Conservation (phyloP, 2,113 vertebrate species). For the Heterotis niloticus region DNA sequence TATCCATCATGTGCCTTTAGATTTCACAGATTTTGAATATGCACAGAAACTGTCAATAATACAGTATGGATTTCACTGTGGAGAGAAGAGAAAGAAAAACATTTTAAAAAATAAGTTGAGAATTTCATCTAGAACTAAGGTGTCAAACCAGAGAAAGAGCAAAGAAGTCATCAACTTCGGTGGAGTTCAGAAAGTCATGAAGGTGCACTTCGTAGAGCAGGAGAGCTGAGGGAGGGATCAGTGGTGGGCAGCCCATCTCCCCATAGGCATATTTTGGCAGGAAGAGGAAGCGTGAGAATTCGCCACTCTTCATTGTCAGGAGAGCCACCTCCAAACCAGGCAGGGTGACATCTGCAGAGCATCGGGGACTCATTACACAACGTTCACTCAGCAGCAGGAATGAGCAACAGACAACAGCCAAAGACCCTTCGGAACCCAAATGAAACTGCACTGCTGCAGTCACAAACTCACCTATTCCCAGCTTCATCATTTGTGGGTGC, state of each 20-base stretch:
- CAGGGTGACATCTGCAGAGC: constrained; percentile 76
- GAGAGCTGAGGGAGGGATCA: constrained; percentile 69
- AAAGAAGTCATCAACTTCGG: constrained; percentile 73
- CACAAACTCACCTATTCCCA: constrained; percentile 74
- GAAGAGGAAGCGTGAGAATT: constrained; percentile 78
- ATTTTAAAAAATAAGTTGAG: not conserved
- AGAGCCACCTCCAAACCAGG: constrained; percentile 79
- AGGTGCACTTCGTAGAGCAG: constrained; percentile 83
- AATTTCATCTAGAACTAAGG: not conserved
- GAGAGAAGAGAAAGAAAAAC: too few species aligned
- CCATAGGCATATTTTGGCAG: constrained; percentile 78
- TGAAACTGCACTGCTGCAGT: not conserved
- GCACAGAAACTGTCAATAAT: too few species aligned
- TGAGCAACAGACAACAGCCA: not conserved
- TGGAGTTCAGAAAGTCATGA: constrained; percentile 77
- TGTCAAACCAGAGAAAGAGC: constrained; percentile 65
- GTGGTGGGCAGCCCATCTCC: constrained; percentile 74
- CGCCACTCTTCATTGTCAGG: constrained; percentile 81
- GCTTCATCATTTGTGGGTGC: constrained; percentile 74
- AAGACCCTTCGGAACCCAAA: not conserved
- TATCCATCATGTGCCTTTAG: too few species aligned
- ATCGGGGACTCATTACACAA: not conserved
- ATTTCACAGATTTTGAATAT: too few species aligned
- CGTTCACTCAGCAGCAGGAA: not conserved
- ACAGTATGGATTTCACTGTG: too few species aligned